Conservation (phyloP, 2,888 invertebrate genomes). For the Cataglyphis albicans region DNA sequence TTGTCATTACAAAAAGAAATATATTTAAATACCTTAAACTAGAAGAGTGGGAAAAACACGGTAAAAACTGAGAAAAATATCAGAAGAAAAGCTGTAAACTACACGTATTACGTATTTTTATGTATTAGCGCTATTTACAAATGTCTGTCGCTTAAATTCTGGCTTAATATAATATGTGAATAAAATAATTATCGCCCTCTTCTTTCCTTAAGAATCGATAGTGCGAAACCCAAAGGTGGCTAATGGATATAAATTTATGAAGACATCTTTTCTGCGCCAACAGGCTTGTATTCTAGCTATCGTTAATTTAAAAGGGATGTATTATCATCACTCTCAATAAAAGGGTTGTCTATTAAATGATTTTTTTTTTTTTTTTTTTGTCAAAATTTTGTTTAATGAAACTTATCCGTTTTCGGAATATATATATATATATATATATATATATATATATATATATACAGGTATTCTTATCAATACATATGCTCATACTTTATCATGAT, state of each 20-base stretch:
- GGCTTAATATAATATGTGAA: neutral
- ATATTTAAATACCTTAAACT: neutral
- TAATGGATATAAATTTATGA: slow-evolving; percentile 7
- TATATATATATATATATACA: neutral
- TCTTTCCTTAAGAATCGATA: neutral
- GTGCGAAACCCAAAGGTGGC: neutral
- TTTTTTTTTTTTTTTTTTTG: neutral
- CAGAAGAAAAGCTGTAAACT: neutral
- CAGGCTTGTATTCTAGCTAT: neutral
- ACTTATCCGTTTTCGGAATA: neutral
- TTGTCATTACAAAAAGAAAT: neutral
- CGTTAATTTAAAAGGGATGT: neutral
- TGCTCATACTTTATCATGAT: neutral
- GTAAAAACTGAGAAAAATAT: neutral
- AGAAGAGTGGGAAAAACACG: neutral
- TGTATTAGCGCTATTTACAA: neutral
- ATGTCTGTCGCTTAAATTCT: slow-evolving; percentile 20
- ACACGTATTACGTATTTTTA: neutral
- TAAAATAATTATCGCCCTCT: neutral
- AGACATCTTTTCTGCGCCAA: neutral
- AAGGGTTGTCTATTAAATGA: neutral
- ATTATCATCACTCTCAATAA: neutral
- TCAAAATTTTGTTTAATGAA: neutral
- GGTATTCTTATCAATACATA: neutral
- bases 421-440: neutral